A percentile compares a stretch with the other conserved stretches of the same genome.
Conservation (phyloP, 2,888 invertebrate species). For the Minunthozetes semirufus region DNA sequence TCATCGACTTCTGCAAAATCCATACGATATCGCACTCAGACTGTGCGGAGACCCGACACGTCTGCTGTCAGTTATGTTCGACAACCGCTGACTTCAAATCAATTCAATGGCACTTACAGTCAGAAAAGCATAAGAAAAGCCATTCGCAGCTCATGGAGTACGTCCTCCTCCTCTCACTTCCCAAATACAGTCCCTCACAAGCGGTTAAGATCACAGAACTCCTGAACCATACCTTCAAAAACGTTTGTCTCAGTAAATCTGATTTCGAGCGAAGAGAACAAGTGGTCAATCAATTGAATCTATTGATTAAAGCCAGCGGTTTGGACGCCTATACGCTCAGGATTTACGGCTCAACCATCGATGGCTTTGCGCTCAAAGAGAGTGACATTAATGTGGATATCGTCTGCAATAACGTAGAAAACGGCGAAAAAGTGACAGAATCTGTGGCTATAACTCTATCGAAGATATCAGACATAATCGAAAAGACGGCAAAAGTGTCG, state of each 20-base stretch:
- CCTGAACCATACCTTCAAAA: background rate
- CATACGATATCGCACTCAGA: conserved; percentile 1
- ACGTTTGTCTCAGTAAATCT: background rate
- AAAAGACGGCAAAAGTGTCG: conserved; percentile 28
- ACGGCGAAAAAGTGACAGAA: background rate
- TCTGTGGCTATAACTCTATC: conserved; percentile 36
- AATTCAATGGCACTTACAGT: background rate
- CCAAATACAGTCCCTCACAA: background rate
- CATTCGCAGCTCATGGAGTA: conserved; percentile 4
- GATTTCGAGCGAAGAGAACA: background rate
- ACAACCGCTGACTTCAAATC: background rate
- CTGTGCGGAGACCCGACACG: background rate
- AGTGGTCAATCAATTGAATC: background rate
- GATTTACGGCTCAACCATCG: conserved; percentile 48
- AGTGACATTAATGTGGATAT: conserved; percentile 51
- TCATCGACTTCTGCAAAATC: background rate
- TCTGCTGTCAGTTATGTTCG: background rate
- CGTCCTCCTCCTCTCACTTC: background rate
- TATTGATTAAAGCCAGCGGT: background rate
- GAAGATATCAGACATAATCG: conserved; percentile 32
- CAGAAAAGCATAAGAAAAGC: background rate
- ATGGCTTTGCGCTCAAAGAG: conserved; percentile 49
- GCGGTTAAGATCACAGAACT: background rate
- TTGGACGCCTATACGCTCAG: background rate
- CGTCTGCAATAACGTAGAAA: background rate